Conservation (phyloP, 2,797 vertebrate species). For the Sebastes glaucus region DNA sequence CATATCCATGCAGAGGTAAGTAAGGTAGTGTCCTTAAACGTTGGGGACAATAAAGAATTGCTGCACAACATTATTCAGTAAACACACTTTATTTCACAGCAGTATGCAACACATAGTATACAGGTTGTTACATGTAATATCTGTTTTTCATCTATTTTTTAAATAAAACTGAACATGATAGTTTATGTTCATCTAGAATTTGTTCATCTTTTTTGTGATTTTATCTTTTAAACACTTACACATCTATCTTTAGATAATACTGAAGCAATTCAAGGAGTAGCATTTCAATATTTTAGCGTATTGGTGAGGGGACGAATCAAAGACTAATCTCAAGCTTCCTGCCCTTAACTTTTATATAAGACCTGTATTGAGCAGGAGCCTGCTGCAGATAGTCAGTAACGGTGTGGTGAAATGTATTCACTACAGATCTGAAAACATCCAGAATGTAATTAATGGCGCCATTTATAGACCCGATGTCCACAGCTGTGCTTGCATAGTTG, state of each 20-base stretch:
- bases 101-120: not conserved
- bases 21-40: not conserved
- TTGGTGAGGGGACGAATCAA: slow-evolving; percentile 65
- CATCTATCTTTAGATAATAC: slow-evolving; percentile 1
- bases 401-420: slow-evolving; percentile 62
- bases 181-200: not conserved
- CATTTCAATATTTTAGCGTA: slow-evolving; percentile 34
- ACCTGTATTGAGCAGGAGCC: slow-evolving; percentile 67
- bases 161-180: not conserved
- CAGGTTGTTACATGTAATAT: not conserved
- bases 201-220: not conserved
- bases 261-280: slow-evolving; percentile 35
- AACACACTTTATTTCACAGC: slow-evolving; percentile 9
- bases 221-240: not conserved
- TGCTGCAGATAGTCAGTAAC: slow-evolving; percentile 70
- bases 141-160: not conserved
- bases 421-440: slow-evolving; percentile 50
- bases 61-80: not conserved
- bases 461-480: slow-evolving; percentile 2
- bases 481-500: not conserved
- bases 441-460: slow-evolving; percentile 4
- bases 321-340: slow-evolving; percentile 83
- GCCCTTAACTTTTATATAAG: slow-evolving; percentile 69
- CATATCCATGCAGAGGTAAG: not conserved
- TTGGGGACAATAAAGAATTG: not conserved